Conservation (phyloP, 2,113 vertebrate genomes). For the Solea solea region DNA sequence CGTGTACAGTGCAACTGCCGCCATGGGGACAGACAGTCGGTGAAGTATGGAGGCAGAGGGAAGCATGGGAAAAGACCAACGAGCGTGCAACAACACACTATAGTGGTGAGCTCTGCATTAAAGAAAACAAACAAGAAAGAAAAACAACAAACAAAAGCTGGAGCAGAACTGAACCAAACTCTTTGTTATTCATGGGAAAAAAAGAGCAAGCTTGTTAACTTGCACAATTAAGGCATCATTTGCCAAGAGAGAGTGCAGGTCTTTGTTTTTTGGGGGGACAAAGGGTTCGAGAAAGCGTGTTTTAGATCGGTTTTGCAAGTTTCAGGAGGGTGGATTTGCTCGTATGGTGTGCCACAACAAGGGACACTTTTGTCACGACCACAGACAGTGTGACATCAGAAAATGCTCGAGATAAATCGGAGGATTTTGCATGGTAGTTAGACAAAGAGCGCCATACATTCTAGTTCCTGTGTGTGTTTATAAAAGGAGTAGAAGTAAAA, state of each 20-base stretch:
- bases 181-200: slow-evolving; percentile 81
- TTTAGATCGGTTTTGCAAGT: slow-evolving; percentile 43
- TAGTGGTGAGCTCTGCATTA: slow-evolving; percentile 37
- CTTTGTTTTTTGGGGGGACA: slow-evolving; percentile 76
- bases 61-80: slow-evolving; percentile 69
- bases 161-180: slow-evolving; percentile 57
- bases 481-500: slow-evolving; percentile 43
- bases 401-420: slow-evolving; percentile 70
- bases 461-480: slow-evolving; percentile 59
- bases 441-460: slow-evolving; percentile 72
- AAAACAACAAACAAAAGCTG: slow-evolving; percentile 52
- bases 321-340: slow-evolving; percentile 62
- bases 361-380: slow-evolving; percentile 74
- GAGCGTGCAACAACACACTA: slow-evolving; percentile 52
- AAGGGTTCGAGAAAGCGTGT: slow-evolving; percentile 73
- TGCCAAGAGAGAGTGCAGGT: slow-evolving; percentile 70
- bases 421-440: slow-evolving; percentile 77
- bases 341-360: slow-evolving; percentile 73
- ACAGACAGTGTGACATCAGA: slow-evolving; percentile 76
- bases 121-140: slow-evolving; percentile 21
- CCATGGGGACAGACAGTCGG: slow-evolving; percentile 8
- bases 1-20: background rate
- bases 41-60: slow-evolving; percentile 29
- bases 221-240: slow-evolving; percentile 83
- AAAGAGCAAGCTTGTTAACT: slow-evolving; percentile 77